Evolutionary conservation across 2,888 invertebrate species (phyloP).

Genomic region (Ctena decussata): DNA sequence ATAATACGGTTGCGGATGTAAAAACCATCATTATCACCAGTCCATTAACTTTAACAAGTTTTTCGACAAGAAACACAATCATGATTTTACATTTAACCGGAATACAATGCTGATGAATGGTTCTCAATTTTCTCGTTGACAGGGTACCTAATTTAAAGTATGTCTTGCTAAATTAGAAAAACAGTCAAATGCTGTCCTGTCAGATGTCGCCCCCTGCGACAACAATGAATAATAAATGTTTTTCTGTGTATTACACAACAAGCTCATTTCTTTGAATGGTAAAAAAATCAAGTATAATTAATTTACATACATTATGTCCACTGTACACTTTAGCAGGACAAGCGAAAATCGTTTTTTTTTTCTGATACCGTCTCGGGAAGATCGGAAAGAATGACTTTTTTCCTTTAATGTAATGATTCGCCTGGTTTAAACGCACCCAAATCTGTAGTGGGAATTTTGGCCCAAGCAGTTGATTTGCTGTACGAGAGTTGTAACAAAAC

Average conservation of each 20-base stretch:
- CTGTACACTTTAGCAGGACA: too few species aligned
- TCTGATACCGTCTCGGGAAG: too few species aligned
- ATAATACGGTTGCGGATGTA: too few species aligned
- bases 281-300: too few species aligned
- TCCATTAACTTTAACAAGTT: not conserved
- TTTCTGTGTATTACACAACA: not conserved
- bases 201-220: not conserved
- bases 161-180: not conserved
- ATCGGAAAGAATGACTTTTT: too few species aligned
- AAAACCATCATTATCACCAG: not conserved
- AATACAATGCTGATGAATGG: not conserved
- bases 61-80: not conserved
- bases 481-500: too few species aligned
- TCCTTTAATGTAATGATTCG: too few species aligned
- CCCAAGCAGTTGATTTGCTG: too few species aligned
- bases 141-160: not conserved
- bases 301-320: too few species aligned
- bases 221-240: not conserved
- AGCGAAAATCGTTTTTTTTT: too few species aligned
- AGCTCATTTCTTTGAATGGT: not conserved
- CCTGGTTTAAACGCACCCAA: too few species aligned
- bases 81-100: not conserved
- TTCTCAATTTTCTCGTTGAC: not conserved
- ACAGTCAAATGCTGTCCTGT: not conserved
- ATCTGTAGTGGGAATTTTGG: too few species aligned